These are phyloP conservation scores for Nemapogon koenigi DNA, from an alignment of 2,888 invertebrate genomes.

Conservation along the genomic window DNA sequence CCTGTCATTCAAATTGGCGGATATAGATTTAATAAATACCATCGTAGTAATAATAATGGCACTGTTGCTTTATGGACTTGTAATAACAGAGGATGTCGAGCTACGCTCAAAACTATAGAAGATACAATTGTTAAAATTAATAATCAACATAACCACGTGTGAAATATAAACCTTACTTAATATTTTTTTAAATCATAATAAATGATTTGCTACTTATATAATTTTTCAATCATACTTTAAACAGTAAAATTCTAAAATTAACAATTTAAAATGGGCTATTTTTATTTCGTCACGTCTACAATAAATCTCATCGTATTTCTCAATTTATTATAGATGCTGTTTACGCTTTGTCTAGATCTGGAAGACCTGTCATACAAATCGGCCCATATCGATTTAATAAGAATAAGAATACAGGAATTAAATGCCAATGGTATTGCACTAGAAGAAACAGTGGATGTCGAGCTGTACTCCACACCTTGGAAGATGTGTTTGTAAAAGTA, in stretches of 20 bases:
- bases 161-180: too few species aligned
- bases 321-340: background rate
- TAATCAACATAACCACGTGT: constrained; percentile 12
- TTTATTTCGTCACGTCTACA: background rate
- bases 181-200: too few species aligned
- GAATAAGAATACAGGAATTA: background rate
- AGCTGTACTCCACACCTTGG: constrained; percentile 27
- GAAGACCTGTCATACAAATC: constrained; percentile 7
- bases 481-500: constrained; percentile 23
- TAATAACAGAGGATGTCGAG: constrained; percentile 19
- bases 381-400: constrained; percentile 14
- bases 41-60: constrained; percentile 21
- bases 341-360: constrained; percentile 2
- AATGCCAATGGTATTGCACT: constrained; percentile 1
- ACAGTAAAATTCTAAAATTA: too few species aligned
- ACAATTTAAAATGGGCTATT: background rate
- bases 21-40: constrained; percentile 26
- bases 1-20: constrained; percentile 16
- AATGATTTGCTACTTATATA: too few species aligned
- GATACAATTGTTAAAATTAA: constrained; percentile 14
- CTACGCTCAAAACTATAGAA: constrained; percentile 18
- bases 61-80: constrained; percentile 23
- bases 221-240: too few species aligned
- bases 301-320: background rate
- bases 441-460: constrained; percentile 17